These are phyloP conservation scores for Araneus ventricosus DNA, from an alignment of 1,140 invertebrate species.

Conservation along the genomic window DNA sequence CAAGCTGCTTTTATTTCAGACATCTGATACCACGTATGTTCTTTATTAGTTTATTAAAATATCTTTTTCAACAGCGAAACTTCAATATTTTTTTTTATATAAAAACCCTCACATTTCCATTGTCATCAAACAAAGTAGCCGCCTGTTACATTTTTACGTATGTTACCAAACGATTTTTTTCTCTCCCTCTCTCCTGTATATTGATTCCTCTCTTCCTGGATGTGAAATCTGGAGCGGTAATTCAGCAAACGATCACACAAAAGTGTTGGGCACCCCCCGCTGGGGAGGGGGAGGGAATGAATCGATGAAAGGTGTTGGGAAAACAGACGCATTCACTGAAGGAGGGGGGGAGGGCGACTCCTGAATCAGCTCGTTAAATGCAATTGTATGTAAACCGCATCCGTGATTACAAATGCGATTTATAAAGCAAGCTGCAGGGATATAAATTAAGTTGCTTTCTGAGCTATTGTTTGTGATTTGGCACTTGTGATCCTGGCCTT, in stretches of 20 bases:
- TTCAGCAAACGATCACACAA: slow-evolving; percentile 24
- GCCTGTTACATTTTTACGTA: slow-evolving; percentile 16
- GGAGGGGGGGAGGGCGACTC: background rate
- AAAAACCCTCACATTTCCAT: background rate
- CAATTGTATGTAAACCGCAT: slow-evolving; percentile 11
- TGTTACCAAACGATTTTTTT: slow-evolving; percentile 8
- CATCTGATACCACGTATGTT: background rate
- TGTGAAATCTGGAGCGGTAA: slow-evolving; percentile 6
- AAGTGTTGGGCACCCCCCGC: background rate
- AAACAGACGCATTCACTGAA: slow-evolving; percentile 18
- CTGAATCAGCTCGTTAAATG: slow-evolving; percentile 30
- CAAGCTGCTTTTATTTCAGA: background rate
- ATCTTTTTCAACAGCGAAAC: background rate
- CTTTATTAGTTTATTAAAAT: slow-evolving; percentile 21
- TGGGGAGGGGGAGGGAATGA: too few relatives aligned
- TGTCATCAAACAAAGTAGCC: slow-evolving; percentile 21
- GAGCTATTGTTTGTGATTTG: background rate
- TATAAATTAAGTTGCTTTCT: background rate
- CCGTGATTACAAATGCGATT: slow-evolving; percentile 7
- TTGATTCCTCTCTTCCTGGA: background rate
- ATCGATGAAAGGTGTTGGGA: slow-evolving; percentile 34
- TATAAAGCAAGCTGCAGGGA: background rate
- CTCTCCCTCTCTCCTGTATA: background rate
- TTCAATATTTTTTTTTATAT: background rate
- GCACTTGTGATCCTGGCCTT: background rate